Evolutionary conservation across 2,888 invertebrate genomes (phyloP), one percentile per base, ranked within the genome.

Genomic region (Criorhina ranunculi): DNA sequence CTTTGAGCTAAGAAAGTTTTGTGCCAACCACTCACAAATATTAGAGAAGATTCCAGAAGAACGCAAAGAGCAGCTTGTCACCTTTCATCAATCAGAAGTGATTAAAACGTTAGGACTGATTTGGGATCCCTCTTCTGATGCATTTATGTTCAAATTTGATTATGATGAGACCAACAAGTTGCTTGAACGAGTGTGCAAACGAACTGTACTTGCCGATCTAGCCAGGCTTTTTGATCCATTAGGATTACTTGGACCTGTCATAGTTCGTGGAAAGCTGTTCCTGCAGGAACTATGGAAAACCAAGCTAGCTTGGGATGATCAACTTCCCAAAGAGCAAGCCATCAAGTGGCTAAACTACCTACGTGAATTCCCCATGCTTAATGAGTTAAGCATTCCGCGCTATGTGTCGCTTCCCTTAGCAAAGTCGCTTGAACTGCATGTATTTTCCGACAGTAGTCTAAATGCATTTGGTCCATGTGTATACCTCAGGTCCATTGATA

Each of bases 281-380:
- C 37, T 72, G 11, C 37, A 15, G 40, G 24, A 40, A n/a, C 12
- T 70, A 17, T 70, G 59, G 57, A 70, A 57, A 11, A 33, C 44
- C 11, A 70, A 35, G 5, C 9, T 59, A 7, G 24, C 46, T 12
- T 37, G 35, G 49, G 46, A 70, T 53, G 15, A 53, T 6, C 2
- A 9, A 5, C 37, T 53, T n/a, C 19, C 53, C 8, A 19, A 29
- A 12, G 40, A 67, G 1, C 31, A 37, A 31, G 35, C 49, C 24
- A 24, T 3, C 24, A 24, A 24, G 2, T 24, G 24, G 24, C 24
- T 24, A 3, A n/a, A n/a, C n/a, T n/a, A n/a, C n/a, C n/a, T n/a
- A n/a, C n/a, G n/a, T n/a, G n/a, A n/a, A n/a, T n/a, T n/a, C n/a
- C n/a, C n/a, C n/a, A n/a, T n/a, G n/a, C n/a, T n/a, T n/a, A n/a